Conservation (phyloP, 37 sponge, comb jelly and placozoan genomes). For the Axinella damicornis region DNA sequence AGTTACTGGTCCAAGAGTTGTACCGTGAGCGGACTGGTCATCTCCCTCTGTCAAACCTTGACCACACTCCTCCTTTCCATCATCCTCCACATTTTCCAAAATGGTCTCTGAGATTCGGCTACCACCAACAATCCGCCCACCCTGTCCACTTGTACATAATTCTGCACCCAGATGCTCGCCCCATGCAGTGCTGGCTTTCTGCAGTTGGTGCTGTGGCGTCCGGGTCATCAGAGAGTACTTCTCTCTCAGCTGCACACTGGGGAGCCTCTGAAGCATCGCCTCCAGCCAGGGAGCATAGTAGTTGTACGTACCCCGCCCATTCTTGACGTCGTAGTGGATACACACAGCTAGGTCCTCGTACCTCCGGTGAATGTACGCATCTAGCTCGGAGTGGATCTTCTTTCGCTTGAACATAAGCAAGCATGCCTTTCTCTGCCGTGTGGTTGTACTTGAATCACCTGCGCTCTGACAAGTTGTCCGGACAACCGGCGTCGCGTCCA, state of each 20-base stretch:
- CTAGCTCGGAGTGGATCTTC: slow-evolving; percentile 7
- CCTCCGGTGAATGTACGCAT: slow-evolving; percentile 33
- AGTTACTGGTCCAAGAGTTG: no score
- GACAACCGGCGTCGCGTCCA: no score
- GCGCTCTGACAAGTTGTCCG: no score
- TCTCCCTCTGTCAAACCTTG: no score
- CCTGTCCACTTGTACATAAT: background rate
- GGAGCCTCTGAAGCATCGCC: slow-evolving; percentile 26
- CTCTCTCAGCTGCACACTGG: slow-evolving; percentile 5
- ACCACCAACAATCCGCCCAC: background rate
- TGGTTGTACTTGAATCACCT: no score
- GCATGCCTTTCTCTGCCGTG: background rate
- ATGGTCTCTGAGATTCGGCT: background rate
- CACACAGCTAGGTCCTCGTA: slow-evolving; percentile 54
- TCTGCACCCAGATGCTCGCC: background rate
- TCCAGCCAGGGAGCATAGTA: slow-evolving; percentile 61
- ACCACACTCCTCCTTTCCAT: background rate
- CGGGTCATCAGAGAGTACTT: background rate
- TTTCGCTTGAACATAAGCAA: slow-evolving; percentile 26
- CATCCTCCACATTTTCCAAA: background rate
- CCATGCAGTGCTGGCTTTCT: background rate
- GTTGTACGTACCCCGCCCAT: slow-evolving; percentile 24
- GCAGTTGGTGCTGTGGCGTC: background rate
- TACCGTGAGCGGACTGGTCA: no score
- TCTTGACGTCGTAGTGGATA: slow-evolving; percentile 36